Base-by-base conservation (phyloP, 1,140 invertebrate genomes). In the Rhynchophorus ferrugineus region DNA sequence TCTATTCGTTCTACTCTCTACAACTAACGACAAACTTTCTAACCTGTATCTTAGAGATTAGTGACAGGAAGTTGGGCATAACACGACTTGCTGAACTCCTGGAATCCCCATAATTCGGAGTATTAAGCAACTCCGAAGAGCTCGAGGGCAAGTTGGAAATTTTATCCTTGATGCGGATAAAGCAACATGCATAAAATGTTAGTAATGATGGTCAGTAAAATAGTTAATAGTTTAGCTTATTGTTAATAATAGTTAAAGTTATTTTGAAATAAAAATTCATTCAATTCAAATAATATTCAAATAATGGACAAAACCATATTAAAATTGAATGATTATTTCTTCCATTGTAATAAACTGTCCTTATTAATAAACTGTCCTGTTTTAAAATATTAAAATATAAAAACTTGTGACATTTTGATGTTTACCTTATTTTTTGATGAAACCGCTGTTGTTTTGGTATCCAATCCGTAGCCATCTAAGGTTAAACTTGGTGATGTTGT, bases 31-130 rank as follows among this genome's bases (percentile, higher is more conserved):
- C 24, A 29, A 29, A 29, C 24, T 29, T 29, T 29, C 24, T 83
- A 79, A 86, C 84, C 83, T 85, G 81, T 56, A 85, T 67, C 67
- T 79, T 80, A 61, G 79, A 77, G 57, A 86, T 76, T 65, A 86
- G 72, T 63, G 75, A 75, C 69, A 77, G 80, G 63, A 85, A 78
- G 66, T 83, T 78, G 46, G 83, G 83, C 70, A 83, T 73, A 58
- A 78, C 71, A 49, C 80, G 74, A 56, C 77, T 78, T 56, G 78
- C 74, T 39, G 81, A 82, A 62, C 77, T 74, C 58, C 75, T 73
- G 56, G 76, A 73, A 49, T 70, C 52, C 51, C 57, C 61, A 56
- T 44, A 49, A 47, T 58, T 57, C n/a, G 53, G 41, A 18, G 66
- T 61, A 49, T 62, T 64, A 42, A 59, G 41, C 21, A 60, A 61